These are phyloP conservation scores for Heliangelus exortis DNA, from an alignment of 2,797 vertebrate species.

Conservation along the genomic window DNA sequence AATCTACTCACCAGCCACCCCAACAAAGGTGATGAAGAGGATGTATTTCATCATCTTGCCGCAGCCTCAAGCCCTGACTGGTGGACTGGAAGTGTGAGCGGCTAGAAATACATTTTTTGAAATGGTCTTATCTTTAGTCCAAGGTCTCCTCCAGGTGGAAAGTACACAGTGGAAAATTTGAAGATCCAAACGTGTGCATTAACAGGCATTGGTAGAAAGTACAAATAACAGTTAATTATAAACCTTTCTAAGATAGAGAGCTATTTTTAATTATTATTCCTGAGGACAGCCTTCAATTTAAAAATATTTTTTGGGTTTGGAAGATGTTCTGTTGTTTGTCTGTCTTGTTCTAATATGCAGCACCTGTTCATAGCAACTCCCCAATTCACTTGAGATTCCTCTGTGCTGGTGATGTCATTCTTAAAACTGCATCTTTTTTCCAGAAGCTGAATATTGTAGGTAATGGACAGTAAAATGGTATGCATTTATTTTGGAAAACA, in stretches of 20 bases:
- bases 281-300: neutral
- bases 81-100: neutral
- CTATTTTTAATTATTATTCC: neutral
- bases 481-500: neutral
- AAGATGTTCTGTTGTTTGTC: neutral
- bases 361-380: neutral
- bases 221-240: neutral
- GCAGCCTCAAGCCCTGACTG: neutral
- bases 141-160: constrained; percentile 23
- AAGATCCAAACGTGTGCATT: constrained; percentile 26
- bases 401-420: neutral
- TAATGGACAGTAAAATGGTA: neutral
- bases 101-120: neutral
- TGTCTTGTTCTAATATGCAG: neutral
- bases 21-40: constrained; percentile 46
- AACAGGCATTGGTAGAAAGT: neutral
- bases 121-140: constrained; percentile 28
- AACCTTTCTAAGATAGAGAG: neutral
- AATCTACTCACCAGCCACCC: constrained; percentile 10
- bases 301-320: neutral
- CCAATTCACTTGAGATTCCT: neutral
- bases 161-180: constrained; percentile 46
- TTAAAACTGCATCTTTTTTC: neutral
- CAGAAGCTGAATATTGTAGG: neutral
- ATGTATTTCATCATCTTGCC: constrained; percentile 61